Percentiles rank a stretch among this genome's conserved stretches.
Conservation (phyloP, 2,888 invertebrate genomes). For the Galerucella pusilla region DNA sequence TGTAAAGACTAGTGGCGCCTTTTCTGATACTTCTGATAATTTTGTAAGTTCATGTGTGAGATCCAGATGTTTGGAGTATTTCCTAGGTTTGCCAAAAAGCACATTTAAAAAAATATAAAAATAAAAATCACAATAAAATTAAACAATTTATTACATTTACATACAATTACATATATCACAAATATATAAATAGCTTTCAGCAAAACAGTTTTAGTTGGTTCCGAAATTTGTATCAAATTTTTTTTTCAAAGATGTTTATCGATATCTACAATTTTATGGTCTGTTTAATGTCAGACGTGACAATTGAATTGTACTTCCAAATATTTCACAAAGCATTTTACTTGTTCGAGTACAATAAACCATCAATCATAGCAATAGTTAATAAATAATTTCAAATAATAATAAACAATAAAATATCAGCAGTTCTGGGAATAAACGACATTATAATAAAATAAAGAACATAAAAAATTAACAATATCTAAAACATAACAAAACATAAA, state of each 20-base stretch:
- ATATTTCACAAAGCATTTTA: neutral
- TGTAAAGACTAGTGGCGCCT: no score
- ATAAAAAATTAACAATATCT: no score
- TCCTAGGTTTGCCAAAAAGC: no score
- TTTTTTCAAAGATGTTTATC: no score
- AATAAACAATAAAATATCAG: neutral
- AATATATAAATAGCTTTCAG: neutral
- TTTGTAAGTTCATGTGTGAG: no score
- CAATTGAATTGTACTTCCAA: neutral
- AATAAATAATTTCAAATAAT: no score
- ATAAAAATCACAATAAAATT: neutral
- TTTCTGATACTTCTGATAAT: no score
- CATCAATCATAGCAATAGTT: no score
- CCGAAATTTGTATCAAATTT: neutral
- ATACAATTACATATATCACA: neutral
- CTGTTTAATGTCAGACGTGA: neutral
- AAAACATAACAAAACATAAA: no score
- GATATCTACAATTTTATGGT: neutral
- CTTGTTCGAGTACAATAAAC: neutral
- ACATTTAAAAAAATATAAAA: neutral
- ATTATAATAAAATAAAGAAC: no score
- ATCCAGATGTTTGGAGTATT: no score
- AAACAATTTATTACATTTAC: neutral
- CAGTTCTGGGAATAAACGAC: no score
- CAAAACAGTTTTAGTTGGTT: neutral